Evolutionary conservation across 2,797 vertebrate genomes (phyloP).

Genomic region (Argentina silus): DNA sequence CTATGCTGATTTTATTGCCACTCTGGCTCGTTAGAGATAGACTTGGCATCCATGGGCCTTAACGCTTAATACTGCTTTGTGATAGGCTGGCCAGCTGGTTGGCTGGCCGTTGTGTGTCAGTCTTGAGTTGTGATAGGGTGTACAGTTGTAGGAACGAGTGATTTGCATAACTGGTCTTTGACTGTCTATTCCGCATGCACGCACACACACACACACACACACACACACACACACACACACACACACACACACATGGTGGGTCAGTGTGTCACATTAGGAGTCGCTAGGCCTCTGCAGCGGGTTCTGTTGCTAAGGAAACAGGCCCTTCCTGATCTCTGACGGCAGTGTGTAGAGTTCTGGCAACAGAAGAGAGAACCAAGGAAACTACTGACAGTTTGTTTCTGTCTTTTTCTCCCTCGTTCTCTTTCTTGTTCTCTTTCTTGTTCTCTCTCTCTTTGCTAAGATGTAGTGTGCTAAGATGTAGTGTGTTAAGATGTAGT

Average conservation of each 20-base stretch:
- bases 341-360: slow-evolving; percentile 26
- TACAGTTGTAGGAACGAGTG: slow-evolving; percentile 18
- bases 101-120: slow-evolving; percentile 14
- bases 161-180: background rate
- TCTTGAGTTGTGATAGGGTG: slow-evolving; percentile 27
- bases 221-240: slow-evolving; percentile 34
- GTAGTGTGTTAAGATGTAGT: too few relatives aligned
- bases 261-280: slow-evolving; percentile 35
- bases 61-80: slow-evolving; percentile 39
- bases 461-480: too few relatives aligned
- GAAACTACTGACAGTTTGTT: too few relatives aligned
- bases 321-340: slow-evolving; percentile 39
- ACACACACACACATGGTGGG: slow-evolving; percentile 13
- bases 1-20: slow-evolving; percentile 47
- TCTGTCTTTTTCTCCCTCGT: background rate
- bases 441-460: background rate
- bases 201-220: slow-evolving; percentile 22
- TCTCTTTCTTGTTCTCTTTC: slow-evolving; percentile 7
- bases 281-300: slow-evolving; percentile 22
- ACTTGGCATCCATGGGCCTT: slow-evolving; percentile 33
- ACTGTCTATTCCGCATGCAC: background rate
- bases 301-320: slow-evolving; percentile 61
- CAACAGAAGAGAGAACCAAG: slow-evolving; percentile 19
- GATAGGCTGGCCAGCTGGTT: slow-evolving; percentile 35
- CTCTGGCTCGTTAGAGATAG: slow-evolving; percentile 31